Evolutionary conservation across 2,113 vertebrate species (phyloP), one percentile per base, ranked within the genome.

Genomic region (Hippocampus guttulatus): DNA sequence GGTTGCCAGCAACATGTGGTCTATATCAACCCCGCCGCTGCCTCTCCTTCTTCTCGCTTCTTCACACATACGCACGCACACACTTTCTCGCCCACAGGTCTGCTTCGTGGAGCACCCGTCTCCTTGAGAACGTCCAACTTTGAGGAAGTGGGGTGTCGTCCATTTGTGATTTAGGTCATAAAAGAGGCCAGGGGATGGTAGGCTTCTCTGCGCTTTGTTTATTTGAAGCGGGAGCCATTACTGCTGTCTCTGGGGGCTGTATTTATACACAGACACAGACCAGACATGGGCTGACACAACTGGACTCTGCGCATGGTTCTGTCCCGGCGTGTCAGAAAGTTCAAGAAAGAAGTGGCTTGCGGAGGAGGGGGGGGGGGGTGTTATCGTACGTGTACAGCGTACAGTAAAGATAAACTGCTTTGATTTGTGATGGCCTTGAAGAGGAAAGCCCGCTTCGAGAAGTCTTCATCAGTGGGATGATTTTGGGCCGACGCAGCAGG

Each of bases 161-260:
- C 90, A 85, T 78, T 81, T 71, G 75, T 92, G 90, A 92, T 92
- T 91, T 89, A 92, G 88, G 84, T 87, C 86, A 81, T 75, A 83
- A 81, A 38, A 84, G 82, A 88, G 84, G 80, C 78, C 78, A 85
- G 81, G 71, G 33, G 83, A 83, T 81, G 85, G 83, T 84, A 85
- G 87, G 80, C 86, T 88, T 83, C 81, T 87, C 82, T 78, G 79
- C 81, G 81, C 81, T 90, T 57, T 92, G 91, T 93, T 93, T 92
- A 93, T 93, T 93, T 93, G 88, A 92, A 90, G 88, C 88, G 73
- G 85, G 81, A 90, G 90, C 90, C 90, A 92, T 93, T 91, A 92
- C 89, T 89, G 88, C 88, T 87, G 88, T 90, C 89, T 88, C 84
- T 88, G 79, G 77, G 33, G 64, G 74, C 75, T 67, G 62, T 90